Evolutionary conservation across 2,888 invertebrate species (phyloP).

Genomic region (Coleophora deauratella): DNA sequence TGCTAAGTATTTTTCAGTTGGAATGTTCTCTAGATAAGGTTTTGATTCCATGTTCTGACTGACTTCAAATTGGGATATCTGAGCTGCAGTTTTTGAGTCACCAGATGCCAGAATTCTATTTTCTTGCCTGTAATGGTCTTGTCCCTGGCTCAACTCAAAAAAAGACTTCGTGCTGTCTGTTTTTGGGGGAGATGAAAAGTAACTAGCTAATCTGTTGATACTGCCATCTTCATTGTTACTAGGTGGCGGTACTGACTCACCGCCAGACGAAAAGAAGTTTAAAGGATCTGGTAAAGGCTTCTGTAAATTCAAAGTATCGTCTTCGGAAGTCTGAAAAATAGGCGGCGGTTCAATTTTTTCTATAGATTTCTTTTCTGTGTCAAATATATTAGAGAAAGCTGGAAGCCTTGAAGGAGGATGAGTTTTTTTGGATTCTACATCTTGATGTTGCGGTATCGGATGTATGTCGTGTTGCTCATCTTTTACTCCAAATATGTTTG

Average conservation of each 20-base stretch:
- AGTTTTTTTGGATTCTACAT: too few relatives aligned
- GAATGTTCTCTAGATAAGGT: conserved; percentile 24
- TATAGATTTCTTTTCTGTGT: conserved; percentile 2
- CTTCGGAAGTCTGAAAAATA: too few relatives aligned
- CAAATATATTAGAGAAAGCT: conserved; percentile 7
- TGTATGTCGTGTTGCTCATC: conserved; percentile 2
- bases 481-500: background rate
- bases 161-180: conserved; percentile 59
- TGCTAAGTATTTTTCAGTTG: conserved; percentile 23
- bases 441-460: background rate
- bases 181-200: conserved; percentile 48
- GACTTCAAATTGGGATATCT: conserved; percentile 10
- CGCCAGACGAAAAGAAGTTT: conserved; percentile 36
- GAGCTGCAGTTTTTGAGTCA: background rate
- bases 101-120: conserved; percentile 1
- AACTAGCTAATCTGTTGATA: conserved; percentile 56
- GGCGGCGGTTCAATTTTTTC: background rate
- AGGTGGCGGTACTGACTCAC: conserved; percentile 17
- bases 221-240: conserved; percentile 16
- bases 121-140: conserved; percentile 55
- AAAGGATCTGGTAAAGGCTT: conserved; percentile 36
- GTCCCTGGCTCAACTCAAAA: conserved; percentile 66
- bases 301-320: conserved; percentile 4
- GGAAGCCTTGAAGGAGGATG: background rate
- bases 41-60: conserved; percentile 14